Evolutionary conservation across 2,888 invertebrate species (phyloP).

Genomic region (Pandemis heparana): DNA sequence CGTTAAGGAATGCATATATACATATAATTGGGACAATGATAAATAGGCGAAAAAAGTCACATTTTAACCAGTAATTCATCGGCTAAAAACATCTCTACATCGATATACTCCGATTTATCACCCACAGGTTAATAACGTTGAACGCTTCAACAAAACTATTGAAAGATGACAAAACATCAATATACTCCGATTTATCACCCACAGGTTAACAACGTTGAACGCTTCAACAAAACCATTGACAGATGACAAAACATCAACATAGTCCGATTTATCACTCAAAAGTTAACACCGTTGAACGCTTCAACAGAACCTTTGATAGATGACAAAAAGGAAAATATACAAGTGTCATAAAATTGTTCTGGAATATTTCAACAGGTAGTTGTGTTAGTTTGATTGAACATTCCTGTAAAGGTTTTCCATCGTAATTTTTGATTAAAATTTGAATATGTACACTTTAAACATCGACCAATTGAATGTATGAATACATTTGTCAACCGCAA

Average conservation of each 20-base stretch:
- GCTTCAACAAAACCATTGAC: not conserved
- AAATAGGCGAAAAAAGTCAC: not conserved
- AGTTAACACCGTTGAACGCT: not conserved
- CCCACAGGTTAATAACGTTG: not conserved
- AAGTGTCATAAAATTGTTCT: too few relatives aligned
- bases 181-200: not conserved
- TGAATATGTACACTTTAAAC: too few relatives aligned
- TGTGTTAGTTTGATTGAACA: too few relatives aligned
- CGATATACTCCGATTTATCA: not conserved
- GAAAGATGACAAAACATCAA: too few relatives aligned
- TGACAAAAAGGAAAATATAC: too few relatives aligned
- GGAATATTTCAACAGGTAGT: too few relatives aligned
- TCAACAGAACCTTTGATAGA: not conserved
- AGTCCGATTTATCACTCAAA: not conserved
- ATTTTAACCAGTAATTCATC: not conserved
- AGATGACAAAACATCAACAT: too few relatives aligned
- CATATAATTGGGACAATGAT: not conserved
- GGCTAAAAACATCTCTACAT: not conserved
- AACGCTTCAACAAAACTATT: not conserved
- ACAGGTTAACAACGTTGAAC: not conserved
- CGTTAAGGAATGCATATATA: constrained; percentile 33
- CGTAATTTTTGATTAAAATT: too few relatives aligned
- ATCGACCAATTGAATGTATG: too few relatives aligned
- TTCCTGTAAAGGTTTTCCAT: too few relatives aligned
- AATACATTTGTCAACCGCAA: too few relatives aligned